phyloP scores from a whole-genome alignment of 2,888 invertebrate species.

The Operophtera brumata region DNA sequence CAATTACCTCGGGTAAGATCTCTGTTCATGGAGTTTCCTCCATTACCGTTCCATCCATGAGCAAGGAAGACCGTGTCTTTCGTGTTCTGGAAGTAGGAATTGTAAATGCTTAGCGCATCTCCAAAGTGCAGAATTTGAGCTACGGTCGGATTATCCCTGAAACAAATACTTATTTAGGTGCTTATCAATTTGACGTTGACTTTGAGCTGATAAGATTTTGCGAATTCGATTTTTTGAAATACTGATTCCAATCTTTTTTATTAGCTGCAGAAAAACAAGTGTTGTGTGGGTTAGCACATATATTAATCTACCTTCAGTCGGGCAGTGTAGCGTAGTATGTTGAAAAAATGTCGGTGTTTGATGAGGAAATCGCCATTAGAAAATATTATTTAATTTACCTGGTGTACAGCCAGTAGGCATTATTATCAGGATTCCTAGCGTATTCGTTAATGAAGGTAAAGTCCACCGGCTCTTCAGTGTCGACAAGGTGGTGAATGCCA shows the following conservation, averaged over 20 bases:
- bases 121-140: constrained; percentile 41
- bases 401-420: constrained; percentile 52
- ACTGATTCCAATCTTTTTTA: too few relatives aligned
- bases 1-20: constrained; percentile 49
- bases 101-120: constrained; percentile 36
- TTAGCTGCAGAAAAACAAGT: too few relatives aligned
- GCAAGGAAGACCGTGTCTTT: constrained; percentile 51
- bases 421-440: constrained; percentile 41
- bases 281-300: too few relatives aligned
- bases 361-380: neutral
- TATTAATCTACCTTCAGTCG: too few relatives aligned
- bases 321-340: too few relatives aligned
- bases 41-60: constrained; percentile 63
- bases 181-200: too few relatives aligned
- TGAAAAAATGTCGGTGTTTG: neutral
- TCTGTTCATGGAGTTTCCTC: constrained; percentile 46
- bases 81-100: constrained; percentile 44
- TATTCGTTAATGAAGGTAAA: constrained; percentile 36
- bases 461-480: constrained; percentile 44
- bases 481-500: constrained; percentile 42
- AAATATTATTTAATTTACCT: constrained; percentile 33
- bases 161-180: constrained; percentile 9
- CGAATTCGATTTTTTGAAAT: too few relatives aligned
- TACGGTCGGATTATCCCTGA: constrained; percentile 45
- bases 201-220: too few relatives aligned